These are phyloP conservation scores for Tenthredo distinguenda DNA, from an alignment of 2,888 invertebrate species.

Conservation along the genomic window DNA sequence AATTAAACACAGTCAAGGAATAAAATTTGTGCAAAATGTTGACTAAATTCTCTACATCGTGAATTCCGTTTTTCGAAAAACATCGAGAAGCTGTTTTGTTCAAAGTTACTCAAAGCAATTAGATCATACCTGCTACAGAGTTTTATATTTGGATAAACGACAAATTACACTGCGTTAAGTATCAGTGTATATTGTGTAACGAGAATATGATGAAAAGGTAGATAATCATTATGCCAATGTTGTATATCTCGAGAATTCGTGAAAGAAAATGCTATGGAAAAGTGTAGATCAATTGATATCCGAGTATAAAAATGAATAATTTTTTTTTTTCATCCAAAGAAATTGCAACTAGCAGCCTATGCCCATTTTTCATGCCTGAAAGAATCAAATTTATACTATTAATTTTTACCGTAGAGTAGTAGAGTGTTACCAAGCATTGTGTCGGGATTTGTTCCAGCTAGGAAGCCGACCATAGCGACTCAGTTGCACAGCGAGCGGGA, in stretches of 20 bases:
- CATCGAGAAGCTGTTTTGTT: neutral
- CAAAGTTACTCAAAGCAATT: neutral
- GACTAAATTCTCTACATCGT: neutral
- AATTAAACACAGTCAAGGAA: neutral
- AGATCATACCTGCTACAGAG: neutral
- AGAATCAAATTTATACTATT: conserved; percentile 10
- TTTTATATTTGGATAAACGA: neutral
- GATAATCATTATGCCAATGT: neutral
- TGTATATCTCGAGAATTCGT: neutral
- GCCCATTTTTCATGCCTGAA: conserved; percentile 14
- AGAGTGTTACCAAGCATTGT: conserved; percentile 76
- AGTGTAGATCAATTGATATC: neutral
- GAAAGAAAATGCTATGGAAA: conserved; percentile 14
- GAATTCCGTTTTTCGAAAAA: neutral
- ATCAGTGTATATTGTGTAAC: neutral
- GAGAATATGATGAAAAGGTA: conserved; percentile 30
- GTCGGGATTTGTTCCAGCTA: conserved; percentile 82
- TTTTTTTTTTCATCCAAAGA: neutral
- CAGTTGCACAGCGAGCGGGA: conserved; percentile 80
- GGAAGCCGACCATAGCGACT: conserved; percentile 82
- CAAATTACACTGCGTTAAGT: neutral
- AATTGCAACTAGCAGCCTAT: neutral
- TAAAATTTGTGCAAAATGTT: neutral
- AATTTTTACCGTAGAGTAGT: conserved; percentile 53
- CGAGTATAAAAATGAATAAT: neutral